Percentiles rank a stretch among this genome's conserved stretches.
Conservation (phyloP, 2,888 invertebrate genomes). For the Tenthredo livida region DNA sequence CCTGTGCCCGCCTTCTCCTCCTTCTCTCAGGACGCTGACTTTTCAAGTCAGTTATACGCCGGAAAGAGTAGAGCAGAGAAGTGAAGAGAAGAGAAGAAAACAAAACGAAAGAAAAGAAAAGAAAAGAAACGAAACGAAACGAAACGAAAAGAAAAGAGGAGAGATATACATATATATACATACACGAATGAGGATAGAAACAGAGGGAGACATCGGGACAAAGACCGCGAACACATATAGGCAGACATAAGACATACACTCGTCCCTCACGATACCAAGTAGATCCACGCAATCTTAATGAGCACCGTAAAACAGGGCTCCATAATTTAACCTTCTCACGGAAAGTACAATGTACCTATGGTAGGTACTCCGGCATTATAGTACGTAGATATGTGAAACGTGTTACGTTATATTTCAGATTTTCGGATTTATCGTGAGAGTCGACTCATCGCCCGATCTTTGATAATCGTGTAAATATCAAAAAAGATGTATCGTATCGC, state of each 20-base stretch:
- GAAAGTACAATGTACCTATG: neutral
- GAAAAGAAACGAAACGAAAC: too few relatives aligned
- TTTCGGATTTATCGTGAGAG: neutral
- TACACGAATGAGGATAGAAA: neutral
- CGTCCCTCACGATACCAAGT: conserved; percentile 42
- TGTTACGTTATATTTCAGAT: neutral
- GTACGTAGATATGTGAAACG: neutral
- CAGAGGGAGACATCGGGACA: conserved; percentile 18
- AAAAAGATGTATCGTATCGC: too few relatives aligned
- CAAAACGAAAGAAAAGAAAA: neutral
- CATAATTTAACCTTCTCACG: conserved; percentile 1
- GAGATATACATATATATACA: neutral
- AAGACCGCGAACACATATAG: conserved; percentile 12
- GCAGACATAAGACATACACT: conserved; percentile 10
- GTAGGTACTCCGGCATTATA: neutral
- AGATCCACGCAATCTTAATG: conserved; percentile 48
- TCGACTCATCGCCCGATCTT: neutral
- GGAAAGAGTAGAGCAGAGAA: conserved; percentile 8
- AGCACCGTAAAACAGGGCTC: conserved; percentile 39
- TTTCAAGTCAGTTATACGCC: conserved; percentile 33
- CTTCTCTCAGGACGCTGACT: neutral
- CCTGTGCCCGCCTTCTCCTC: neutral
- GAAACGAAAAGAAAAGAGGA: neutral
- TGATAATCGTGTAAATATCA: neutral
- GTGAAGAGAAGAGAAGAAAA: neutral